Conservation (phyloP, 64 coral and sea anemone genomes). For the Porites australiensis region DNA sequence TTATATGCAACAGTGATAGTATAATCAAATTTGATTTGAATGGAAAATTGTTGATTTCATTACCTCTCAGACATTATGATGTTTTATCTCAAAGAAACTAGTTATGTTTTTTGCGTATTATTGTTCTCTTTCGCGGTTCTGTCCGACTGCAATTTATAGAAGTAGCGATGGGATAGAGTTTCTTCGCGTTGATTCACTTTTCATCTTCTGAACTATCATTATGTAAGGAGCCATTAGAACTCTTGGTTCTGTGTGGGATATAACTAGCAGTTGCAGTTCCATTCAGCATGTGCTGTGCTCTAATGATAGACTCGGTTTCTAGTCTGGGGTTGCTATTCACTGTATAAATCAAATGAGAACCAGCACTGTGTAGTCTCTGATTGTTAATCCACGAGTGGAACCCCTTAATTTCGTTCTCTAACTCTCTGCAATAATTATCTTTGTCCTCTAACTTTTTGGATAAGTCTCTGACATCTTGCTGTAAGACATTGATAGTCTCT, state of each 20-base stretch:
- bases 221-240: slow-evolving; percentile 44
- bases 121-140: neutral
- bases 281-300: slow-evolving; percentile 78
- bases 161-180: too few species aligned
- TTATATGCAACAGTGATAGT: neutral
- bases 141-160: too few species aligned
- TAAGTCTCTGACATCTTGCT: slow-evolving; percentile 91
- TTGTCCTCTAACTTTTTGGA: slow-evolving; percentile 85
- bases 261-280: slow-evolving; percentile 20
- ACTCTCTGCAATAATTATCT: slow-evolving; percentile 76
- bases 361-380: slow-evolving; percentile 64
- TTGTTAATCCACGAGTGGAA: slow-evolving; percentile 82
- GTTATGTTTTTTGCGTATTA: neutral
- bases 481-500: slow-evolving; percentile 85
- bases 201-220: slow-evolving; percentile 88
- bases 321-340: slow-evolving; percentile 46
- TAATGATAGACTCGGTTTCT: slow-evolving; percentile 75
- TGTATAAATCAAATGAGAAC: slow-evolving; percentile 23
- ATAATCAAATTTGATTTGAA: slow-evolving; percentile 20
- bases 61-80: neutral
- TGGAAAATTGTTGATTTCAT: slow-evolving; percentile 18
- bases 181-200: slow-evolving; percentile 24
- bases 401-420: slow-evolving; percentile 79
- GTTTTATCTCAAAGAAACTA: neutral
- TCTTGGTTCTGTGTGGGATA: neutral